Percentiles rank a stretch among this genome's conserved stretches.
phyloP scores from a whole-genome alignment of 2,888 invertebrate genomes.

The Dusona sp. region DNA sequence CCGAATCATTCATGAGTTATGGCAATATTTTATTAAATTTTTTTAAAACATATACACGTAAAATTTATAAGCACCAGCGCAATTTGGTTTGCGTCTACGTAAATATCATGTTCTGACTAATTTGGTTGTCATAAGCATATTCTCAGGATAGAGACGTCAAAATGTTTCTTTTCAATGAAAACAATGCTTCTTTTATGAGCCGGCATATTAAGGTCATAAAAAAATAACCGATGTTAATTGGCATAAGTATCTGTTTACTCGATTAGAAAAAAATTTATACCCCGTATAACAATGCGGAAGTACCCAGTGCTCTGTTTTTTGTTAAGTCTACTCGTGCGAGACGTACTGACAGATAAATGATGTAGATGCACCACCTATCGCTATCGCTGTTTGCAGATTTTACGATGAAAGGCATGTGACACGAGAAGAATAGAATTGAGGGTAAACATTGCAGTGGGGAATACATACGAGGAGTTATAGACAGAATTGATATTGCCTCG shows the following conservation, averaged over 20 bases:
- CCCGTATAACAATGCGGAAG: not conserved
- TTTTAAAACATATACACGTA: no score
- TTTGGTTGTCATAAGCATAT: no score
- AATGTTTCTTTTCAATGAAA: not conserved
- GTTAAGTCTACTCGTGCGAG: not conserved
- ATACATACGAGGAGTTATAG: not conserved
- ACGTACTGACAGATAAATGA: not conserved
- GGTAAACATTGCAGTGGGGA: not conserved
- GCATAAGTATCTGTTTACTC: not conserved
- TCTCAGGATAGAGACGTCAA: not conserved
- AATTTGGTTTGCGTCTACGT: no score
- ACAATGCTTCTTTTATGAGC: not conserved
- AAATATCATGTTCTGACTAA: no score
- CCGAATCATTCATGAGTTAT: no score
- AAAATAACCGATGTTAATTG: not conserved
- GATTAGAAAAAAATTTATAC: not conserved
- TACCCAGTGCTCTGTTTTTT: not conserved
- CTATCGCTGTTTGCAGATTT: not conserved
- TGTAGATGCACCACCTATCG: not conserved
- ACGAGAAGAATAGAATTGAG: not conserved
- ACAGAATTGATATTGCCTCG: not conserved
- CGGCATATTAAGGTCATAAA: not conserved
- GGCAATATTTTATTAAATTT: no score
- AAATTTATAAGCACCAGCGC: no score
- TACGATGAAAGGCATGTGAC: not conserved